Conservation (phyloP, 2,113 vertebrate species). For the Plotosus lineatus region DNA sequence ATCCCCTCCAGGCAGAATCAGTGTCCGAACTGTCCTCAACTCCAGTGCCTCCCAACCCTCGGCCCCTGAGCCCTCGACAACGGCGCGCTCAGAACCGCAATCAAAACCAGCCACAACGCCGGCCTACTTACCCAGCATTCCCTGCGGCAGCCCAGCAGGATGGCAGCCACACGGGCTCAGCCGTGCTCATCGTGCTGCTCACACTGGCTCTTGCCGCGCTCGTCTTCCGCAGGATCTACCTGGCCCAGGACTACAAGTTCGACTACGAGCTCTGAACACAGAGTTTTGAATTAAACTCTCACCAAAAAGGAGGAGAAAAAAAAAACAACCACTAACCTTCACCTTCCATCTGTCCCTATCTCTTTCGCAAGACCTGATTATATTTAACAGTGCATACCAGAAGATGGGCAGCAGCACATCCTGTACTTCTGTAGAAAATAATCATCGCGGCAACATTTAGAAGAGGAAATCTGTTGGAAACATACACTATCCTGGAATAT, state of each 20-base stretch:
- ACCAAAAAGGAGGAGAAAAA: not conserved
- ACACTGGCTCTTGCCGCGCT: conserved; percentile 89
- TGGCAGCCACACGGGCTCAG: conserved; percentile 77
- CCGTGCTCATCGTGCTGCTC: conserved; percentile 86
- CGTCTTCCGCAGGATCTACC: conserved; percentile 91
- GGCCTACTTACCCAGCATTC: conserved; percentile 69
- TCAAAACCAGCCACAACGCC: conserved; percentile 71
- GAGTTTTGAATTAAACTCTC: not conserved
- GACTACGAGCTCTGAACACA: conserved; percentile 85
- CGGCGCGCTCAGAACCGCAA: conserved; percentile 80
- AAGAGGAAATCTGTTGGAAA: not conserved
- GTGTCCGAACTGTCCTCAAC: conserved; percentile 44
- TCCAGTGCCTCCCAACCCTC: conserved; percentile 55
- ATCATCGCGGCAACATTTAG: not conserved
- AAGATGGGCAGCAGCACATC: not conserved
- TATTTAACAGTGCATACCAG: not conserved
- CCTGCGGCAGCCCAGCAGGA: conserved; percentile 72
- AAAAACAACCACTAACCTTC: conserved; percentile 1
- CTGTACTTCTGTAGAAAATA: not conserved
- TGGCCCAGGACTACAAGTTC: conserved; percentile 92
- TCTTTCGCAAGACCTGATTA: not conserved
- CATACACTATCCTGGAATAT: not conserved
- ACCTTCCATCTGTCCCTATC: not conserved
- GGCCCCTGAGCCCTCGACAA: conserved; percentile 83
- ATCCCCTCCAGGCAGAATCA: conserved; percentile 65